Percentiles rank a stretch among this genome's conserved stretches.
Conservation (phyloP, 2,113 vertebrate species). For the Cricetomys ansorgei region DNA sequence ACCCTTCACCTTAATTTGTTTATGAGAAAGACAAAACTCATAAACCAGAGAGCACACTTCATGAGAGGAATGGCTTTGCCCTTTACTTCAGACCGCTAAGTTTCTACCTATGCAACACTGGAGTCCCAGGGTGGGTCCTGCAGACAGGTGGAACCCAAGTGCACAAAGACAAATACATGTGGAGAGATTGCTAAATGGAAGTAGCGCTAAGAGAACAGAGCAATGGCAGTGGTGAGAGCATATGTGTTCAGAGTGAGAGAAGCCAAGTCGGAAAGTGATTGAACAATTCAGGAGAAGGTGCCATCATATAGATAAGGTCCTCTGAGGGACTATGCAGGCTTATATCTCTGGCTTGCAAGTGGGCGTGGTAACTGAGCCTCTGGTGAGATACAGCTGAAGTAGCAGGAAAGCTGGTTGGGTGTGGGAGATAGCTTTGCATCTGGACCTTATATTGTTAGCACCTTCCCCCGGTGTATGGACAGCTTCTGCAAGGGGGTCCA, state of each 20-base stretch:
- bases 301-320: too few relatives aligned
- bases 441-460: background rate
- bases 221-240: background rate
- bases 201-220: background rate
- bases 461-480: background rate
- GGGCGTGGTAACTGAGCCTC: background rate
- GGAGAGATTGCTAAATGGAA: background rate
- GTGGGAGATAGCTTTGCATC: background rate
- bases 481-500: background rate
- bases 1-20: background rate
- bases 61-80: background rate
- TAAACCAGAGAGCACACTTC: background rate
- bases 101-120: background rate
- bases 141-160: background rate
- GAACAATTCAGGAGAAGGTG: background rate
- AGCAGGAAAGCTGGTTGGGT: too few relatives aligned
- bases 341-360: background rate
- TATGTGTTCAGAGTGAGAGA: too few relatives aligned
- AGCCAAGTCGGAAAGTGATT: background rate
- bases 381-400: background rate
- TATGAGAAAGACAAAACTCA: background rate
- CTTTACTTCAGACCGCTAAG: too few relatives aligned
- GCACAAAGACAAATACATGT: background rate
- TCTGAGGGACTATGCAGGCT: background rate
- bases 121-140: background rate